phyloP scores from a whole-genome alignment of 2,888 invertebrate species.

The Nephrotoma flavescens region DNA sequence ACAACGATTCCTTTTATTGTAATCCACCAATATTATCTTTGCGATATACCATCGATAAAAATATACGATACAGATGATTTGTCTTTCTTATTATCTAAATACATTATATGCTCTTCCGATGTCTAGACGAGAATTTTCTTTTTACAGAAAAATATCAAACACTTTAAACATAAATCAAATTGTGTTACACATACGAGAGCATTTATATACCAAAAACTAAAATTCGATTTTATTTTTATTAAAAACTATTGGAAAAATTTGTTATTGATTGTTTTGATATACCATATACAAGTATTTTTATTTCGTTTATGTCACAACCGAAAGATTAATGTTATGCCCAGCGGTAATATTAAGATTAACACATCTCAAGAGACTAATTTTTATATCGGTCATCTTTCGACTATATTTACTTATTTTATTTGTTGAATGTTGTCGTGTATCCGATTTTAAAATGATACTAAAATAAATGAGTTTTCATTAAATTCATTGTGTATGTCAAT shows the following conservation, averaged over 20 bases:
- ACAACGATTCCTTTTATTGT: neutral
- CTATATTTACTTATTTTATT: neutral
- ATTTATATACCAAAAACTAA: neutral
- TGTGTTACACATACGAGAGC: neutral
- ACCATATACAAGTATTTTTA: neutral
- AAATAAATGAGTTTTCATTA: too few species aligned
- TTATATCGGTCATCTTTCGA: neutral
- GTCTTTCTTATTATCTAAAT: neutral
- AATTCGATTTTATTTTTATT: neutral
- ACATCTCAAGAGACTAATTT: neutral
- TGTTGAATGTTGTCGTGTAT: neutral
- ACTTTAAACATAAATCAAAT: neutral
- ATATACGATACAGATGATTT: neutral
- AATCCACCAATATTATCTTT: neutral
- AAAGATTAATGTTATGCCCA: neutral
- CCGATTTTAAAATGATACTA: neutral
- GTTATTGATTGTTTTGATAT: neutral
- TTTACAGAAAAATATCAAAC: neutral
- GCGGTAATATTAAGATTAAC: neutral
- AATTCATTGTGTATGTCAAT: neutral
- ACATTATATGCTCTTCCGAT: neutral
- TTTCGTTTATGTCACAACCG: neutral
- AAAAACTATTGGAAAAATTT: neutral
- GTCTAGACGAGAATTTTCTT: neutral
- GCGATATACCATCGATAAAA: neutral